A percentile compares a stretch with the other conserved stretches of the same genome.
Evolutionary conservation across 1,140 invertebrate genomes (phyloP).

Genomic region (Scylla paramamosain): DNA sequence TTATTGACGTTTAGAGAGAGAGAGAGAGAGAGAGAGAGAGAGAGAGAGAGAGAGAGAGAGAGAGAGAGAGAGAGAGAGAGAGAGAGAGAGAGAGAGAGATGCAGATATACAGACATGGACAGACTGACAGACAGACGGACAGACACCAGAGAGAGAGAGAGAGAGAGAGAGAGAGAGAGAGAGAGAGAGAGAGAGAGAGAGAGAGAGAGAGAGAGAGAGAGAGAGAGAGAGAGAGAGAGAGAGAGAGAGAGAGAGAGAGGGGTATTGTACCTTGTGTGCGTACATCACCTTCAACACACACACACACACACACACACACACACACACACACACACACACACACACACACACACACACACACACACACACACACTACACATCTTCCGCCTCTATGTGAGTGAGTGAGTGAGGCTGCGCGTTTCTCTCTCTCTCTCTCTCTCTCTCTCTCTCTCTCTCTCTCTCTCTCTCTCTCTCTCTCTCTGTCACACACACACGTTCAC

Average conservation of each 20-base stretch:
- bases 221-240: too few relatives aligned
- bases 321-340: not conserved
- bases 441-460: constrained; percentile 37
- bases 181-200: too few relatives aligned
- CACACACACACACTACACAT: not conserved
- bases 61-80: constrained; percentile 35
- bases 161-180: too few relatives aligned
- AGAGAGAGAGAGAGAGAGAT: not conserved
- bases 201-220: too few relatives aligned
- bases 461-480: constrained; percentile 47
- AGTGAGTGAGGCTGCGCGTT: not conserved
- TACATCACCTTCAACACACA: too few relatives aligned
- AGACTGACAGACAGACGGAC: too few relatives aligned
- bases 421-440: constrained; percentile 45
- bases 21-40: not conserved
- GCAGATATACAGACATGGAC: too few relatives aligned
- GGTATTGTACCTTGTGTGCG: too few relatives aligned
- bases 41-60: not conserved
- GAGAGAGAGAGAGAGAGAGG: too few relatives aligned
- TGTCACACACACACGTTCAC: not conserved
- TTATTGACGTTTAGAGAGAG: constrained; percentile 25
- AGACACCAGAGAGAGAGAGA: too few relatives aligned
- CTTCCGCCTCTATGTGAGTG: constrained; percentile 14
- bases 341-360: not conserved
- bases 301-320: not conserved